Evolutionary conservation across 2,888 invertebrate genomes (phyloP), one percentile per base, ranked within the genome.

Genomic region (Cheilosia impressa): DNA sequence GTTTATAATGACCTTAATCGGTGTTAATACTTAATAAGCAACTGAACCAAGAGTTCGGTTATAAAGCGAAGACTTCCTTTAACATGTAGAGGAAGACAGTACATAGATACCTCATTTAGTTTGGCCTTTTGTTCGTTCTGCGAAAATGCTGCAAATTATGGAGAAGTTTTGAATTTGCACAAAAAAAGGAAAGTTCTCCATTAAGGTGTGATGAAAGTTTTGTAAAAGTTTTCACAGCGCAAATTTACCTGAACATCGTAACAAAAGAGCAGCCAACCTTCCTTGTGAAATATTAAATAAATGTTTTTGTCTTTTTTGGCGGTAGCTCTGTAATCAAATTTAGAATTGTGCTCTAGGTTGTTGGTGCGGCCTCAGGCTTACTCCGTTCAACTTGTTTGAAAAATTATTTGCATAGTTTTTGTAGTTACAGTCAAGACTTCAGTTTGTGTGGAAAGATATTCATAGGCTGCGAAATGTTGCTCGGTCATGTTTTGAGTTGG

Each of bases 1-100:
- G 24, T 63, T 38, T 38, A 63, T 55, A 57, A 38, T 34, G 63
- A 65, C 53, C 73, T 65, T 63, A 65, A 73, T 73, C 53, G 55
- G 63, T 47, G 4, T 38, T 27, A 27, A 6, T 27, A 6, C 34
- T 55, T 34, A 57, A 65, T 63, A 63, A 55, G 53, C 55, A 52
- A 62, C 52, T 52, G 72, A 72, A 53, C 17, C 2, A 38, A 3
- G 50, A 52, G 24, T 50, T 58, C 58, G 31, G 41, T 60, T 60
- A 60, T 41, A 27, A 27, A 27, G 50, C 38, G 5, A 53, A 53
- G 53, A 72, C 52, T 72, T 60, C 62, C 38, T 41, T n/a, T 47
- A 1, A 27, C 45, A n/a, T 10, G 5, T 13, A 15, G 19, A 5
- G 38, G 2, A 45, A 5, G 38, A 1, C 34, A 53, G 31, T 34